These are phyloP conservation scores for Caenorhabditis sp. DNA, from an alignment of 2,888 invertebrate species.

Conservation along the genomic window DNA sequence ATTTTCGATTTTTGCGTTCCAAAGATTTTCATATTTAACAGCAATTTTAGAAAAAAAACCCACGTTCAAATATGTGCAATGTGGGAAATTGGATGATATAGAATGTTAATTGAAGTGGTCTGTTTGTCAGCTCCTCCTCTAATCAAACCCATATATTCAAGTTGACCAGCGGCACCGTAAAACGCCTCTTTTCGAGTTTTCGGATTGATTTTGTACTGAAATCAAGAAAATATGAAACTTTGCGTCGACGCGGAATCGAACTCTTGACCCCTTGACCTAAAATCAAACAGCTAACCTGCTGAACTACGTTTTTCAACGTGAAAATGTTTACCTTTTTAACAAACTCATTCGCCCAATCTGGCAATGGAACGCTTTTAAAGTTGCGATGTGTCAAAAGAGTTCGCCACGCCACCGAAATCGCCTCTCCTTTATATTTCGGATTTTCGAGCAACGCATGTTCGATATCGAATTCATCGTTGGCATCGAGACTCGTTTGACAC, in stretches of 20 bases:
- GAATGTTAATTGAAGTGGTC: slow-evolving; percentile 20
- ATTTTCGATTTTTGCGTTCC: no score
- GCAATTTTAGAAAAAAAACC: not conserved
- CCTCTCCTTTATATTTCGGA: not conserved
- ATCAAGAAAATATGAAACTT: not conserved
- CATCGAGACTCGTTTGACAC: slow-evolving; percentile 11
- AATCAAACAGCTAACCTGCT: no score
- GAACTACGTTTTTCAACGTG: not conserved
- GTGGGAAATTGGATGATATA: slow-evolving; percentile 31
- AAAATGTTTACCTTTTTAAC: slow-evolving; percentile 11
- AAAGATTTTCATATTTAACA: not conserved
- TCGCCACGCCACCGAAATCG: slow-evolving; percentile 24
- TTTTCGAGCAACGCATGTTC: slow-evolving; percentile 14
- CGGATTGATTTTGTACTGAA: slow-evolving; percentile 9
- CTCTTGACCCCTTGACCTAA: no score
- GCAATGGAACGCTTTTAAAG: slow-evolving; percentile 24
- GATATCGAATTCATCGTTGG: slow-evolving; percentile 24
- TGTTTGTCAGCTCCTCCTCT: slow-evolving; percentile 21
- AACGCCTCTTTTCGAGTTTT: slow-evolving; percentile 22
- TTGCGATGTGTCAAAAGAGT: slow-evolving; percentile 17
- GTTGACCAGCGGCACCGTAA: slow-evolving; percentile 28
- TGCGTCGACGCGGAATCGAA: no score
- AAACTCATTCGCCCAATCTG: slow-evolving; percentile 21
- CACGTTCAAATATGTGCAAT: slow-evolving; percentile 19
- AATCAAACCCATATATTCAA: slow-evolving; percentile 34